phyloP scores from a whole-genome alignment of 1,140 invertebrate species.

The Gyrodactylus bullatarudis region DNA sequence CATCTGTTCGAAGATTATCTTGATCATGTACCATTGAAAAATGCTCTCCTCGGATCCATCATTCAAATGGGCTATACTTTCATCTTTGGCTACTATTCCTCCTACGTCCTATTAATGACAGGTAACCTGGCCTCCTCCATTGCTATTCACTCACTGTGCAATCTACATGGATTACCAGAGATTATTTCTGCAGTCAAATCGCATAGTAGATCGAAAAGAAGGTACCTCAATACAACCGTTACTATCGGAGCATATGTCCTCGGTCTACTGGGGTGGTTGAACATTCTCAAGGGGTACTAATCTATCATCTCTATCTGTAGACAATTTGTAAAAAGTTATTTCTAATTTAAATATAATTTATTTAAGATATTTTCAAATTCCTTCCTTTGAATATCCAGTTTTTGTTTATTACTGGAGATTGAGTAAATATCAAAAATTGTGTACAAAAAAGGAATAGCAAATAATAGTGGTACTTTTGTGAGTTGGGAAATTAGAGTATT shows the following conservation, averaged over 20 bases:
- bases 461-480: no score
- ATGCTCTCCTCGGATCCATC: neutral
- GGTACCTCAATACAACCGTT: neutral
- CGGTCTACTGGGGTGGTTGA: neutral
- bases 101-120: neutral
- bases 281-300: neutral
- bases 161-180: neutral
- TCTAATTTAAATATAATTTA: no score
- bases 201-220: neutral
- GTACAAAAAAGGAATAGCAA: no score
- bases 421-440: no score
- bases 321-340: no score
- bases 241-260: neutral
- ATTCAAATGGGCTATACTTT: neutral
- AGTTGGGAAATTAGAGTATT: no score
- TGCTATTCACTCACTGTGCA: neutral
- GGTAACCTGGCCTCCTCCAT: neutral
- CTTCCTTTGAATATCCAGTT: no score
- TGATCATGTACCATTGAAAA: neutral
- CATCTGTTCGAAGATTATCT: neutral
- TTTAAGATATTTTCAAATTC: no score
- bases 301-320: no score
- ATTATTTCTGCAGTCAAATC: neutral
- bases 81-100: neutral
- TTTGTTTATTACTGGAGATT: no score